phyloP scores from a whole-genome alignment of 2,888 invertebrate species.

The Leucophenga maculata region DNA sequence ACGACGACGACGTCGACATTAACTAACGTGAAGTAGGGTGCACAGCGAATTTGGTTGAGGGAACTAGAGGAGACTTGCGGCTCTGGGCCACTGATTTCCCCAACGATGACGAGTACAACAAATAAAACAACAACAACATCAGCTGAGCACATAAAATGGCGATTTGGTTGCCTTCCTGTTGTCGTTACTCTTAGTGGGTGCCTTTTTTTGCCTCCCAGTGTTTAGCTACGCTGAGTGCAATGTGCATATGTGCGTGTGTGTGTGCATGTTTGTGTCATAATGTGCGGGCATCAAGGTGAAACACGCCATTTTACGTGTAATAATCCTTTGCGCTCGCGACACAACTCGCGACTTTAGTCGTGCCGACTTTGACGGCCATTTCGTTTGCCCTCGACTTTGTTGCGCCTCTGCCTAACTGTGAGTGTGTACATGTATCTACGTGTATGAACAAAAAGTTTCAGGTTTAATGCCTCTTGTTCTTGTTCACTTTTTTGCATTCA shows the following conservation, averaged over 20 bases:
- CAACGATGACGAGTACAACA: not conserved
- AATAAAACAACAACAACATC: too few relatives aligned
- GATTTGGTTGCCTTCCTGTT: not conserved
- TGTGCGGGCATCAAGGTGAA: slow-evolving; percentile 12
- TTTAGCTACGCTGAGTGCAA: not conserved
- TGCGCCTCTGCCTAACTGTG: not conserved
- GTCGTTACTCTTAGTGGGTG: not conserved
- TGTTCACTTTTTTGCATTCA: slow-evolving; percentile 12
- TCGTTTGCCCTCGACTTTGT: slow-evolving; percentile 20
- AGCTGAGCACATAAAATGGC: slow-evolving; percentile 3
- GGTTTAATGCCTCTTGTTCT: slow-evolving; percentile 4
- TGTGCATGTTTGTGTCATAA: slow-evolving; percentile 4
- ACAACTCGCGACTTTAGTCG: too few relatives aligned
- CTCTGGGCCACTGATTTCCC: not conserved
- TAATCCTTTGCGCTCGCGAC: slow-evolving; percentile 14
- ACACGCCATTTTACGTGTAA: slow-evolving; percentile 15
- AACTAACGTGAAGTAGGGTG: not conserved
- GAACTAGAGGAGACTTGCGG: not conserved
- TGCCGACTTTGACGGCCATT: slow-evolving; percentile 16
- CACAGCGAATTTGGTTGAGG: too few relatives aligned
- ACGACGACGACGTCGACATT: not conserved
- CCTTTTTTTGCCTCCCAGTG: slow-evolving; percentile 12
- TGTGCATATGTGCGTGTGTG: not conserved
- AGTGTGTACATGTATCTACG: not conserved
- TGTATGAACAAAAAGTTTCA: not conserved